Evolutionary conservation across 2,113 vertebrate genomes (phyloP).

Genomic region (Thalassarche chlororhynchos): DNA sequence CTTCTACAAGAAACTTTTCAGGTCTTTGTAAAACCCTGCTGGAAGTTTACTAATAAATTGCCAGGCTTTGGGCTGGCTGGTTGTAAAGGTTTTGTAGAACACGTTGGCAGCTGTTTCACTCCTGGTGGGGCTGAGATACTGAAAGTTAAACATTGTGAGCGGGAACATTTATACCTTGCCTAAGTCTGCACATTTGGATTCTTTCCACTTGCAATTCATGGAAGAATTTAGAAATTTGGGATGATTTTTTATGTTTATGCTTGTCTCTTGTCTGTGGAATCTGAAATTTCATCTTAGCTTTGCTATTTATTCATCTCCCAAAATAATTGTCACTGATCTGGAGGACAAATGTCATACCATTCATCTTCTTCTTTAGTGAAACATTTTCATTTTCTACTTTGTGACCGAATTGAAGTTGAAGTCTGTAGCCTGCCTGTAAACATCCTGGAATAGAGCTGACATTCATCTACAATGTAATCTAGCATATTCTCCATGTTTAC

Average conservation of each 20-base stretch:
- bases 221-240: not conserved
- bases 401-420: not conserved
- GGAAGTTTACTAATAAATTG: not conserved
- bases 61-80: not conserved
- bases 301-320: conserved; percentile 10
- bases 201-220: not conserved
- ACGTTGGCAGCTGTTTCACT: not conserved
- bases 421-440: not conserved
- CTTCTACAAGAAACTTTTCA: not conserved
- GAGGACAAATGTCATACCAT: not conserved
- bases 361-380: not conserved
- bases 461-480: not conserved
- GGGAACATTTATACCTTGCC: not conserved
- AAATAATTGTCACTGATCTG: not conserved
- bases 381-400: not conserved
- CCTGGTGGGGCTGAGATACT: not conserved
- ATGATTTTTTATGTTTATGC: not conserved
- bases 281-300: conserved; percentile 8
- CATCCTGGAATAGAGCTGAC: not conserved
- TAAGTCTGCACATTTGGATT: not conserved
- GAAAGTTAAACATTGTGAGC: not conserved
- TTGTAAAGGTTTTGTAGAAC: not conserved
- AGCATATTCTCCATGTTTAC: not conserved
- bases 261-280: not conserved
- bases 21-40: not conserved